Evolutionary conservation across 2,113 vertebrate species (phyloP).

Genomic region (Stigmatopora argus): DNA sequence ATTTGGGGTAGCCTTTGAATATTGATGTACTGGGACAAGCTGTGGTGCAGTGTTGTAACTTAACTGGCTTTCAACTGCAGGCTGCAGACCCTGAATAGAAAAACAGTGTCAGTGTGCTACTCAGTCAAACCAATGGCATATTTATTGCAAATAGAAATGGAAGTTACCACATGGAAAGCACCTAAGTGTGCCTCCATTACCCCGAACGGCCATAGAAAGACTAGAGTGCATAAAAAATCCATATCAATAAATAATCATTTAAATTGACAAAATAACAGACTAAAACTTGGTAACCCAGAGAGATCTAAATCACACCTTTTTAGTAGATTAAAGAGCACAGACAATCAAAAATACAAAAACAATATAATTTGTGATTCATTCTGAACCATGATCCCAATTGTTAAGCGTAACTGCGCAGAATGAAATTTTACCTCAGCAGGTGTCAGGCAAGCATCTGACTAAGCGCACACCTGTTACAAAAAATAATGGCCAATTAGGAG

Average conservation of each 20-base stretch:
- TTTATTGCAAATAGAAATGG: background rate
- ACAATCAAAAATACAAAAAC: background rate
- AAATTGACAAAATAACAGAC: background rate
- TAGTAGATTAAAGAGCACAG: background rate
- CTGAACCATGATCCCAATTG: background rate
- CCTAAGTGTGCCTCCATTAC: conserved; percentile 1
- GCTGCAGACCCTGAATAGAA: too few species aligned
- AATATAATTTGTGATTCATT: background rate
- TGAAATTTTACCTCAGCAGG: background rate
- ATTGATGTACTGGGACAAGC: too few species aligned
- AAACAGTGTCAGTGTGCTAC: background rate
- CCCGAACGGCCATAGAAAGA: conserved; percentile 2
- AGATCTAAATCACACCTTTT: background rate
- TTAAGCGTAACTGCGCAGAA: background rate
- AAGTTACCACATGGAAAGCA: background rate
- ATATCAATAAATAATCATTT: background rate
- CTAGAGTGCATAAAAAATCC: background rate
- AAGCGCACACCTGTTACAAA: background rate
- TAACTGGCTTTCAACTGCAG: too few species aligned
- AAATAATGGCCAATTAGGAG: background rate
- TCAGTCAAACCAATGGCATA: background rate
- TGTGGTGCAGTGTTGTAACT: too few species aligned
- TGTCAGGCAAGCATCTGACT: background rate
- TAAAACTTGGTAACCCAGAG: background rate
- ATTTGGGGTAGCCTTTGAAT: too few species aligned